Evolutionary conservation across 2,797 vertebrate genomes (phyloP).

Genomic region (Pyrocephalus nanus): DNA sequence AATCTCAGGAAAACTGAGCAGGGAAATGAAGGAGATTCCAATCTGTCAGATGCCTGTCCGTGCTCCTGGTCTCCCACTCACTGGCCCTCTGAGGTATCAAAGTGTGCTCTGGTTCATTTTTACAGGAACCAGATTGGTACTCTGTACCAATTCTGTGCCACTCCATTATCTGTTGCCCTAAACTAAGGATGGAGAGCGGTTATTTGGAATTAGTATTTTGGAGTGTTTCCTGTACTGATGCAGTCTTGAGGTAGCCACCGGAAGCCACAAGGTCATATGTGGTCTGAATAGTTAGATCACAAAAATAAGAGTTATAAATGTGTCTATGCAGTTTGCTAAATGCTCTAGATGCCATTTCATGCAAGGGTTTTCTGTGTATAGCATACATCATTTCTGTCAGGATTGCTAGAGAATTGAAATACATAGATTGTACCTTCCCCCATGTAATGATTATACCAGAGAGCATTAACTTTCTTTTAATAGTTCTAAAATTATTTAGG

Average conservation of each 20-base stretch:
- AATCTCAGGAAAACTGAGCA: background rate
- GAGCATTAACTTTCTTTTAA: background rate
- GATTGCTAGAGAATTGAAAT: background rate
- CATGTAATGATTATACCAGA: background rate
- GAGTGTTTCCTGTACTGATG: background rate
- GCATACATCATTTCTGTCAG: background rate
- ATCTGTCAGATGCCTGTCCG: background rate
- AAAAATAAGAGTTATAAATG: background rate
- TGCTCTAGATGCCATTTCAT: background rate
- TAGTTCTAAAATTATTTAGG: background rate
- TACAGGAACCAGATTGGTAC: no score
- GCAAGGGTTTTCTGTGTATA: background rate
- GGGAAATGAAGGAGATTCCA: background rate
- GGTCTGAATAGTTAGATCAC: background rate
- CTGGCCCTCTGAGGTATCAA: background rate
- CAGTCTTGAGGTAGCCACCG: background rate
- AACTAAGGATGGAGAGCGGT: background rate
- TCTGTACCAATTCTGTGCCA: background rate
- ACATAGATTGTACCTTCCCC: background rate
- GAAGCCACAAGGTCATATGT: background rate
- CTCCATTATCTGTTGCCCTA: background rate
- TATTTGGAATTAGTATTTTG: background rate
- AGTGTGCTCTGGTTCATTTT: background rate
- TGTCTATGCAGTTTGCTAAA: background rate
- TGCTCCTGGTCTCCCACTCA: background rate